These are phyloP conservation scores for Dynastes hyllus DNA, from an alignment of 2,888 invertebrate genomes.

Conservation along the genomic window DNA sequence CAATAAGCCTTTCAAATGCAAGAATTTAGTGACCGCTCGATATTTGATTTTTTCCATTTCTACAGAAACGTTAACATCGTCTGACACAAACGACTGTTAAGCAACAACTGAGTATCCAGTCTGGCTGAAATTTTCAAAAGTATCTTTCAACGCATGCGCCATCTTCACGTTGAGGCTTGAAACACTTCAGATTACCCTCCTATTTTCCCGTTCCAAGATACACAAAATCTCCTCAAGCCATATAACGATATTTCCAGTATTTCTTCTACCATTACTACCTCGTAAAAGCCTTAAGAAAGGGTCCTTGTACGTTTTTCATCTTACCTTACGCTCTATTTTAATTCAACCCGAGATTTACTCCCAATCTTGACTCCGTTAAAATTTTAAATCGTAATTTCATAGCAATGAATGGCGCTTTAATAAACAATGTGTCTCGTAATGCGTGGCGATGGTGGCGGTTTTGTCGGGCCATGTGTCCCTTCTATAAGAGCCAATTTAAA, in stretches of 20 bases:
- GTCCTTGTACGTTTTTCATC: slow-evolving; percentile 13
- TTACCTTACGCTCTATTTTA: neutral
- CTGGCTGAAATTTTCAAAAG: too few relatives aligned
- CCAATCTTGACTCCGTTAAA: slow-evolving; percentile 45
- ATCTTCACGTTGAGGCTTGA: too few relatives aligned
- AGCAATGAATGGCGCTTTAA: slow-evolving; percentile 47
- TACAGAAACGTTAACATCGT: too few relatives aligned
- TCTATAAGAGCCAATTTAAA: slow-evolving; percentile 70
- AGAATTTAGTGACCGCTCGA: too few relatives aligned
- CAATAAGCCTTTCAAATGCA: too few relatives aligned
- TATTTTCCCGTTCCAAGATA: too few relatives aligned
- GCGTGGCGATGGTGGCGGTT: slow-evolving; percentile 25
- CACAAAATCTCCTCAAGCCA: too few relatives aligned
- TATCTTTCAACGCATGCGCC: too few relatives aligned
- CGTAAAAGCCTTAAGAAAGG: neutral
- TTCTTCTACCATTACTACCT: neutral
- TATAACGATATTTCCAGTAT: neutral
- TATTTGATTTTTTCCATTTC: too few relatives aligned
- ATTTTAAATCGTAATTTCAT: slow-evolving; percentile 51
- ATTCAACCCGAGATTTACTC: slow-evolving; percentile 21
- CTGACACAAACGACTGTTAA: too few relatives aligned
- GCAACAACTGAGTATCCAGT: too few relatives aligned
- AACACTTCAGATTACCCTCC: too few relatives aligned
- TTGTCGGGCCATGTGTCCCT: slow-evolving; percentile 44
- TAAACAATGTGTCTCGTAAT: slow-evolving; percentile 48